phyloP scores from a whole-genome alignment of 1,140 invertebrate species.

The Drosophila elegans region DNA sequence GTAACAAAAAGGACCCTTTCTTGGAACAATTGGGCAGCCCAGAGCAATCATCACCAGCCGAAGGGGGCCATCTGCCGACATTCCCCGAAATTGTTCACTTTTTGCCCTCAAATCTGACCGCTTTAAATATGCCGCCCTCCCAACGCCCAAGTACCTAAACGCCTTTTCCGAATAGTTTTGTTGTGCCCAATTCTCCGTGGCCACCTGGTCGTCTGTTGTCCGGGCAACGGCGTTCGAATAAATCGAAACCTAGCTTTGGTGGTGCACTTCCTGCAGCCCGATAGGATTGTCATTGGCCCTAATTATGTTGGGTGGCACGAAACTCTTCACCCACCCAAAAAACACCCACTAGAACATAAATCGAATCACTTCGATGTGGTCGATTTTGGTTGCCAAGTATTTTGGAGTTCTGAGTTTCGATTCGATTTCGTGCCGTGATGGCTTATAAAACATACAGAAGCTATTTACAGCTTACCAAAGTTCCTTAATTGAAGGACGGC shows the following conservation, averaged over 20 bases:
- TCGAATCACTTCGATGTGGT: slow-evolving; percentile 23
- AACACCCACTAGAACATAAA: not conserved
- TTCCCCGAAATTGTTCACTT: slow-evolving; percentile 6
- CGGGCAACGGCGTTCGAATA: slow-evolving; percentile 37
- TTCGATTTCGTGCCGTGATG: slow-evolving; percentile 26
- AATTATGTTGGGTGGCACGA: slow-evolving; percentile 35
- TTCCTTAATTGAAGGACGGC: slow-evolving; percentile 18
- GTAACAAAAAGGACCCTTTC: not conserved
- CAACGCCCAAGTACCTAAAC: slow-evolving; percentile 13
- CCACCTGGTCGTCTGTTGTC: slow-evolving; percentile 34
- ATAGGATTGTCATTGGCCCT: slow-evolving; percentile 42
- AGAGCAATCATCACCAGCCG: slow-evolving; percentile 6
- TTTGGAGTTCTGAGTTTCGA: slow-evolving; percentile 2
- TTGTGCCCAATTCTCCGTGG: slow-evolving; percentile 29
- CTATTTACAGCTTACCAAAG: slow-evolving; percentile 12
- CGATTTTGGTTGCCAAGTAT: slow-evolving; percentile 16
- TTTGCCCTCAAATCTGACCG: slow-evolving; percentile 17
- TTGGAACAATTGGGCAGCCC: not conserved
- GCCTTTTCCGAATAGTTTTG: slow-evolving; percentile 24
- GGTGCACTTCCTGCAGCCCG: slow-evolving; percentile 27
- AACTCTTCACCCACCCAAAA: not conserved
- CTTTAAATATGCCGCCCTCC: not conserved
- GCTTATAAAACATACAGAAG: slow-evolving; percentile 40
- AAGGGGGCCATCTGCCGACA: slow-evolving; percentile 1
- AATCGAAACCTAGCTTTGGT: slow-evolving; percentile 29